Percentiles rank a stretch among this genome's conserved stretches.
Evolutionary conservation across 1,140 invertebrate species (phyloP).

Genomic region (Rhagoletis pomonella): DNA sequence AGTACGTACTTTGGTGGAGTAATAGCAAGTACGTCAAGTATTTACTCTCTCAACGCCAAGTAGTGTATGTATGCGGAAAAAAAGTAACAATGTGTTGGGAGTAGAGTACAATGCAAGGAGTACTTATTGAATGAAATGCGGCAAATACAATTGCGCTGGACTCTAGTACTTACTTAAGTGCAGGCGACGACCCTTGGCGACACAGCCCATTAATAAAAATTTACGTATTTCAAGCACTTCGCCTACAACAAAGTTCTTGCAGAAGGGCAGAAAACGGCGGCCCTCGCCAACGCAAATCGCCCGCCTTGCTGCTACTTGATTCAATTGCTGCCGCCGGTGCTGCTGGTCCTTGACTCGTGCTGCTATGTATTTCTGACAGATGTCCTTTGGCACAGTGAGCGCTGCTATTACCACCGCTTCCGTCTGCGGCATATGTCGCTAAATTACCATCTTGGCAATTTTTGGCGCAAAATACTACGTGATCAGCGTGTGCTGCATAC

Average conservation of each 20-base stretch:
- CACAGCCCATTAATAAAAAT: background rate
- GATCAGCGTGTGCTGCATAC: background rate
- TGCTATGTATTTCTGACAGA: background rate
- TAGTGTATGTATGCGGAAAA: no score
- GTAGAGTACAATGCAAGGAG: no score
- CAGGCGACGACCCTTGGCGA: background rate
- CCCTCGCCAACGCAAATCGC: background rate
- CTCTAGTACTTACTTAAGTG: background rate
- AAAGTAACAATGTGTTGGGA: no score
- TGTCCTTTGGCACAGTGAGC: background rate
- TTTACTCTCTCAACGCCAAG: no score
- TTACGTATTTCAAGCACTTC: slow-evolving; percentile 12
- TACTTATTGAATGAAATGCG: no score
- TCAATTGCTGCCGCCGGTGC: background rate
- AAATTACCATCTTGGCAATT: slow-evolving; percentile 42
- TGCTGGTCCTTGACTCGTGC: slow-evolving; percentile 45
- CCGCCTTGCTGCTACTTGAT: background rate
- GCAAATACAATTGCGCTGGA: no score
- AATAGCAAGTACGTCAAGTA: no score
- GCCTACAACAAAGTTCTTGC: background rate
- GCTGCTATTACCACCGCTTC: background rate
- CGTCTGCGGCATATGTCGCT: slow-evolving; percentile 25
- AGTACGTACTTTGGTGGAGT: no score
- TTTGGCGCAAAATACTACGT: slow-evolving; percentile 44
- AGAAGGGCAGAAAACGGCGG: background rate